These are phyloP conservation scores for Paramormyrops hopkinsi DNA, from an alignment of 2,797 vertebrate species.

Conservation along the genomic window DNA sequence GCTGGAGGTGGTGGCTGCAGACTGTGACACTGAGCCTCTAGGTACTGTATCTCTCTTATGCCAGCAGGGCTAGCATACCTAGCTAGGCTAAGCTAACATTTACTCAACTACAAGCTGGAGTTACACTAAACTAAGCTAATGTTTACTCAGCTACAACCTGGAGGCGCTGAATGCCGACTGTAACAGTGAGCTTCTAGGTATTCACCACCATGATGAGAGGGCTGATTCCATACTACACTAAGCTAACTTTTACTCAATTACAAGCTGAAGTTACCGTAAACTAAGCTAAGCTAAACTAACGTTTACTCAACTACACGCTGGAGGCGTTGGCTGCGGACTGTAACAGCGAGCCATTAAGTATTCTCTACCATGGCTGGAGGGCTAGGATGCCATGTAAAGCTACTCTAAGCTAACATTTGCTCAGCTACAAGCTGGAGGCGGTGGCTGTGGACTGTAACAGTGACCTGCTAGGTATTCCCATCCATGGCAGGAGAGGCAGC, in stretches of 20 bases:
- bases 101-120: conserved; percentile 28
- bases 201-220: conserved; percentile 11
- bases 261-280: neutral
- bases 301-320: conserved; percentile 55
- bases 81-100: neutral
- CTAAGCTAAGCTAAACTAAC: neutral
- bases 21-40: conserved; percentile 63
- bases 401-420: neutral
- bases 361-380: conserved; percentile 15
- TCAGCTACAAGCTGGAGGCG: conserved; percentile 41
- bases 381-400: neutral
- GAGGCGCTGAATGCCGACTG: conserved; percentile 67
- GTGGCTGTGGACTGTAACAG: conserved; percentile 63
- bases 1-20: conserved; percentile 66
- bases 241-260: neutral
- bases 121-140: neutral
- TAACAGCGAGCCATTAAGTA: conserved; percentile 64
- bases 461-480: conserved; percentile 50
- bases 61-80: neutral
- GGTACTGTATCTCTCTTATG: conserved; percentile 49
- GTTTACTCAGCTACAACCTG: conserved; percentile 55
- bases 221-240: neutral
- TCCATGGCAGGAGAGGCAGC: neutral
- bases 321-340: conserved; percentile 67
- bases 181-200: conserved; percentile 65